These are phyloP conservation scores for Diglossa cyanea DNA, from an alignment of 2,797 vertebrate genomes.

Conservation along the genomic window DNA sequence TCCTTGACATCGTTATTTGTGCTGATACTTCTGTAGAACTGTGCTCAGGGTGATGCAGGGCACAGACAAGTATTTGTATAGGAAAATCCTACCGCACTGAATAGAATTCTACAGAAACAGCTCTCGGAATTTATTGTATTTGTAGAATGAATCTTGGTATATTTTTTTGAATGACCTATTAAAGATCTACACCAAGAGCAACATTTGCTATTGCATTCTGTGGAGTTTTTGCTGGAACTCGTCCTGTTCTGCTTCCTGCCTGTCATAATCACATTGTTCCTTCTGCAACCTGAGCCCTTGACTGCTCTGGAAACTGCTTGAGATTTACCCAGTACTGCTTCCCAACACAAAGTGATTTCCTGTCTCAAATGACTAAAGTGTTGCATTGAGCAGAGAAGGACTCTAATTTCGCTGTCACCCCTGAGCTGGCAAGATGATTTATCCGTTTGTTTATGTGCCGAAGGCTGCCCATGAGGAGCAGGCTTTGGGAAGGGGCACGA, in stretches of 20 bases:
- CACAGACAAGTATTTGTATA: background rate
- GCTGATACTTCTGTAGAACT: background rate
- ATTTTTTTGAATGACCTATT: background rate
- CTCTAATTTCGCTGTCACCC: slow-evolving; percentile 10
- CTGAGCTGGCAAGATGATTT: slow-evolving; percentile 10
- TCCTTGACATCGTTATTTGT: background rate
- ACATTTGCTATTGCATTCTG: background rate
- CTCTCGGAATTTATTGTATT: background rate
- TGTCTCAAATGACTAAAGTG: background rate
- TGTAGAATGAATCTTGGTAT: background rate
- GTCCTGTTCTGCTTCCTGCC: background rate
- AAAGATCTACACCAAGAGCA: background rate
- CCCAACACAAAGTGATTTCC: slow-evolving; percentile 14
- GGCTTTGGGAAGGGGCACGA: background rate
- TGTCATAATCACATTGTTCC: background rate
- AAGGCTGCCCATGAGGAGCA: slow-evolving; percentile 4
- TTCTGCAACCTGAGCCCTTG: background rate
- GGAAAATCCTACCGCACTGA: background rate
- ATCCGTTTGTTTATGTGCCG: background rate
- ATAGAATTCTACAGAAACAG: background rate
- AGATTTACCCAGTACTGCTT: background rate
- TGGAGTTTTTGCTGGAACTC: background rate
- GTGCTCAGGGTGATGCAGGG: background rate
- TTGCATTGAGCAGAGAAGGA: background rate
- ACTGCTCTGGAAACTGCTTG: background rate